Percentiles rank a stretch among this genome's conserved stretches.
phyloP scores from a whole-genome alignment of 2,888 invertebrate species.

The Archips crataeganus region DNA sequence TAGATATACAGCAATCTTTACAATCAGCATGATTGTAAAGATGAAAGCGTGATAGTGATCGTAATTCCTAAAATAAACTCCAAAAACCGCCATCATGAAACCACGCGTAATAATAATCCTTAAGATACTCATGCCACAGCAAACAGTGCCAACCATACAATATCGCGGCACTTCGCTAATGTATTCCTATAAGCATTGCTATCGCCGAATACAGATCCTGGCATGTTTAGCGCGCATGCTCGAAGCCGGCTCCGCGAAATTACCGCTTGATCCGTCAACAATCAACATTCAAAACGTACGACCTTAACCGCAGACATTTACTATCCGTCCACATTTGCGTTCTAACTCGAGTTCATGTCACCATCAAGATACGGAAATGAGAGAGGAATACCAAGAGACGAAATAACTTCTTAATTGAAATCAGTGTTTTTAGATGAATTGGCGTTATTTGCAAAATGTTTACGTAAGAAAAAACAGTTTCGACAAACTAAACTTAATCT shows the following conservation, averaged over 20 bases:
- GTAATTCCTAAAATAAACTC: too few relatives aligned
- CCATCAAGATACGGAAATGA: not conserved
- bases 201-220: not conserved
- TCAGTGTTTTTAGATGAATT: not conserved
- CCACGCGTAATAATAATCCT: conserved; percentile 4
- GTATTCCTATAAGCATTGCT: not conserved
- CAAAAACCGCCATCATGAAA: not conserved
- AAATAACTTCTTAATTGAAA: not conserved
- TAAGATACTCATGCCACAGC: conserved; percentile 13
- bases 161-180: too few relatives aligned
- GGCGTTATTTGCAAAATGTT: not conserved
- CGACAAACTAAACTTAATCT: not conserved
- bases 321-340: conserved; percentile 2
- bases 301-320: not conserved
- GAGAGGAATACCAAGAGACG: not conserved
- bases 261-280: conserved; percentile 11
- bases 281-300: conserved; percentile 4
- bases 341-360: not conserved
- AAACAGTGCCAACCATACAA: not conserved
- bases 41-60: too few relatives aligned
- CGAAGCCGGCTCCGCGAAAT: conserved; percentile 8
- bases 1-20: too few relatives aligned
- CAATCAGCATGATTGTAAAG: too few relatives aligned
- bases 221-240: conserved; percentile 6
- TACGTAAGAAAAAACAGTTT: not conserved